Base-by-base conservation (phyloP, 2,888 invertebrate species). In the Oscheius onirici region DNA sequence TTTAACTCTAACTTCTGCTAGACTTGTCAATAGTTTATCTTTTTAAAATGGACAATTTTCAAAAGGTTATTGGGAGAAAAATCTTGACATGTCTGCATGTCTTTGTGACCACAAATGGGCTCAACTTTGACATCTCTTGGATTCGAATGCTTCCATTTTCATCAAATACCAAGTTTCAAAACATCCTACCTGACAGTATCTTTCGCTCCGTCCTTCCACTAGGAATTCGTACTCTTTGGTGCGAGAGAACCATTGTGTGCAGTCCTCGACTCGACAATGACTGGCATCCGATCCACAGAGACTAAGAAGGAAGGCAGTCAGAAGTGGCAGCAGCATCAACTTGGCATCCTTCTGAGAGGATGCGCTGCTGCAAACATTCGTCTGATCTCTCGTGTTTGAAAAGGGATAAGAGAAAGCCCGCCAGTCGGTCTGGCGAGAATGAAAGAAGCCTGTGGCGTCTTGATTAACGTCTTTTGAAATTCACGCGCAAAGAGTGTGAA, bases 191-290 rank as follows among this genome's bases (percentile, higher is more conserved):
- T 78, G 72, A 69, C 77, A 77, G 41, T 77, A 79, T 46, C 77
- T 54, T 40, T 63, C 69, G 26, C 54, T 63, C 20, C 28, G 54
- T n/a, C 66, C 60, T 40, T 75, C 72, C 15, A 17, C 43, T 6
- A 79, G 70, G 72, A 68, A 76, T 69, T 79, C 79, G 72, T 79
- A 79, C 34, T 74, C 77, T 49, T 76, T 77, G 28, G 79, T 77
- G 20, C 73, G 72, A 22, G 72, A 71, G 54, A 79, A 77, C 76
- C 76, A 76, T 55, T 71, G 69, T 13, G 76, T 63, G 46, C 79
- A 79, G 63, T 77, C 76, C 55, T 79, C 77, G 24, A 76, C 76
- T 17, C 77, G 76, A 26, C 79, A 79, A 17, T 57, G 20, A 20
- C 41, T 55, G 44, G 63, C 46, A 46, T 28, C 24, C 46, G 49